These are phyloP conservation scores for Pagetopsis macropterus DNA, from an alignment of 2,797 vertebrate genomes.

Conservation along the genomic window DNA sequence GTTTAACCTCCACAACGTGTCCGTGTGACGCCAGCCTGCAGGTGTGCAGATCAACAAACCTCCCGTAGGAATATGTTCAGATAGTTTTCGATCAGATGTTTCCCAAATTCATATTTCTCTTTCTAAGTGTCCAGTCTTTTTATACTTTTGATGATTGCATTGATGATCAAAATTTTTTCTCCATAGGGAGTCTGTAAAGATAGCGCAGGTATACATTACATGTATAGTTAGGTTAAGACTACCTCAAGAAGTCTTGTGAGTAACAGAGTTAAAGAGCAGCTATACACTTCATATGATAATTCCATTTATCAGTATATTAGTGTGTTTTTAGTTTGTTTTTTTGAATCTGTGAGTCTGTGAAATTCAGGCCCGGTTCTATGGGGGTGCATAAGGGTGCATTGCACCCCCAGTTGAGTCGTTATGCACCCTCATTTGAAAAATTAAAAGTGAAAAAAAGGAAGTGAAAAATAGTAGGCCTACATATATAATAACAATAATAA, in stretches of 20 bases:
- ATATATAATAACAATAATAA: too few species aligned
- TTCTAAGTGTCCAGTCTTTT: constrained; percentile 27
- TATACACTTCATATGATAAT: constrained; percentile 17
- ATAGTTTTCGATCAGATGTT: not conserved
- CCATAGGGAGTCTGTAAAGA: not conserved
- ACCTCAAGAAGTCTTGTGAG: constrained; percentile 30
- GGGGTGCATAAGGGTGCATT: too few species aligned
- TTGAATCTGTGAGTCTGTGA: not conserved
- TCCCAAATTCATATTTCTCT: not conserved
- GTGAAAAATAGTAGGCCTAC: too few species aligned
- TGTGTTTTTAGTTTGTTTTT: constrained; percentile 1
- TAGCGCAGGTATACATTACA: not conserved
- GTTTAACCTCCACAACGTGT: not conserved
- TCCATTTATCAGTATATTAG: constrained; percentile 11
- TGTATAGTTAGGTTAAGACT: constrained; percentile 30
- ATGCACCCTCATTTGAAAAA: too few species aligned
- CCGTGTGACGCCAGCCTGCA: constrained; percentile 1
- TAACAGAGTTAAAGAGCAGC: constrained; percentile 45
- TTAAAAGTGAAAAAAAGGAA: too few species aligned
- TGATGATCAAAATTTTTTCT: constrained; percentile 4
- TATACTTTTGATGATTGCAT: constrained; percentile 26
- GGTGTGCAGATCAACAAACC: not conserved
- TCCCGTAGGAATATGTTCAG: not conserved
- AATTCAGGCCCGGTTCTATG: too few species aligned
- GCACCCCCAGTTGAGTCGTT: too few species aligned